phyloP scores from a whole-genome alignment of 2,888 invertebrate species.

The Cryptocephalus moraei region DNA sequence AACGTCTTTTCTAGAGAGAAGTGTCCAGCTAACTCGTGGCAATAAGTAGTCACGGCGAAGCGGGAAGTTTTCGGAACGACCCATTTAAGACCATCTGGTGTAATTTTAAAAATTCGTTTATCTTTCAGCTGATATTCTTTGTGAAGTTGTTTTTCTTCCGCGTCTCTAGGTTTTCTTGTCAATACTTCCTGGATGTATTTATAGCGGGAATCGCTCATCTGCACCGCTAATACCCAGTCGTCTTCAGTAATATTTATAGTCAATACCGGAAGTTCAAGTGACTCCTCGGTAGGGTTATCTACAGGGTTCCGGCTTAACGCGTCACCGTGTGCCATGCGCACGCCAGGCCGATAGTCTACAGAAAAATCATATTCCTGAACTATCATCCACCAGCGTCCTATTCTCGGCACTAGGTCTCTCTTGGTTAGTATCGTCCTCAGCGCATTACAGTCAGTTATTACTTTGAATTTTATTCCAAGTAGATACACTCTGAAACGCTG shows the following conservation, averaged over 20 bases:
- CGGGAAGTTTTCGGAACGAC: slow-evolving; percentile 10
- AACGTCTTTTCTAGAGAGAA: slow-evolving; percentile 18
- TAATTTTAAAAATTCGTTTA: slow-evolving; percentile 10
- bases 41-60: slow-evolving; percentile 10
- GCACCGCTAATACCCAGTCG: slow-evolving; percentile 15
- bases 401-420: slow-evolving; percentile 15
- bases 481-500: no score
- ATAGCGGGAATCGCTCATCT: slow-evolving; percentile 9
- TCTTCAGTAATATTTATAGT: slow-evolving; percentile 8
- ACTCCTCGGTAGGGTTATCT: not conserved
- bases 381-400: slow-evolving; percentile 26
- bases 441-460: no score
- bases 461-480: no score
- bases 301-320: slow-evolving; percentile 14
- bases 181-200: slow-evolving; percentile 7
- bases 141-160: slow-evolving; percentile 7
- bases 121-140: slow-evolving; percentile 12
- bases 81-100: slow-evolving; percentile 8
- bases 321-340: slow-evolving; percentile 22
- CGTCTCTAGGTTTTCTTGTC: slow-evolving; percentile 5
- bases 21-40: slow-evolving; percentile 27
- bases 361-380: slow-evolving; percentile 24
- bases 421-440: slow-evolving; percentile 6
- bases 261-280: slow-evolving; percentile 4
- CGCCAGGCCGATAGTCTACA: slow-evolving; percentile 19